Evolutionary conservation across 2,797 vertebrate genomes (phyloP), one percentile per base, ranked within the genome.

Genomic region (Sebastolobus alascanus): DNA sequence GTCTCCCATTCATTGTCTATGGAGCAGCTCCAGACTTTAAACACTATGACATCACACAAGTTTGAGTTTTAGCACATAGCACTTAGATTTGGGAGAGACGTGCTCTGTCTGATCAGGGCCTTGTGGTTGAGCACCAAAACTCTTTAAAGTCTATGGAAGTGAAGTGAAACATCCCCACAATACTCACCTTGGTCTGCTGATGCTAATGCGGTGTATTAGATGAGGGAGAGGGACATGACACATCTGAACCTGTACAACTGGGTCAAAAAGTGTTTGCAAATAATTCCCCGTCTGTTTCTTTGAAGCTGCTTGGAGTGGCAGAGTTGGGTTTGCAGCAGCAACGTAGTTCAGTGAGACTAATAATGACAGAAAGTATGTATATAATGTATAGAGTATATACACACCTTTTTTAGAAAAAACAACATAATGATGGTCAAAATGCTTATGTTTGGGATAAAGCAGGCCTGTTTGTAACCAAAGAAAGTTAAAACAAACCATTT

Each of bases 201-300:
- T 59, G 40, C 20, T 27, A 63, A 68, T 10, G 52, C 13, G 20
- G 18, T 58, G 12, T 73, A 20, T 50, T 25, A 16, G 1, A 37
- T 31, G 6, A 37, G 7, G 6, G n/a, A 56, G 68, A 68, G 16
- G n/a, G 22, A 59, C 29, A 27, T 68, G 50, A 64, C 70, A 65
- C 22, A 75, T 25, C 67, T 54, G 12, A 56, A 60, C 65, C 50
- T 61, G 29, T 9, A 7, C n/a, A 40, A 58, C 79, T 68, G 67
- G 75, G 55, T 69, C 43, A 71, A 50, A 67, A 1, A 2, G 38
- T 72, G 75, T 68, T 68, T 63, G 68, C 64, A 77, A 11, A 76
- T 67, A 11, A 60, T 56, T 61, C 3, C 55, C 31, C 1, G 8
- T n/a, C 31, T 5, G 27, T 60, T 52, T 58, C 16, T 78, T 66